Conservation (phyloP, 2,797 vertebrate genomes). For the Peromyscus attwateri region DNA sequence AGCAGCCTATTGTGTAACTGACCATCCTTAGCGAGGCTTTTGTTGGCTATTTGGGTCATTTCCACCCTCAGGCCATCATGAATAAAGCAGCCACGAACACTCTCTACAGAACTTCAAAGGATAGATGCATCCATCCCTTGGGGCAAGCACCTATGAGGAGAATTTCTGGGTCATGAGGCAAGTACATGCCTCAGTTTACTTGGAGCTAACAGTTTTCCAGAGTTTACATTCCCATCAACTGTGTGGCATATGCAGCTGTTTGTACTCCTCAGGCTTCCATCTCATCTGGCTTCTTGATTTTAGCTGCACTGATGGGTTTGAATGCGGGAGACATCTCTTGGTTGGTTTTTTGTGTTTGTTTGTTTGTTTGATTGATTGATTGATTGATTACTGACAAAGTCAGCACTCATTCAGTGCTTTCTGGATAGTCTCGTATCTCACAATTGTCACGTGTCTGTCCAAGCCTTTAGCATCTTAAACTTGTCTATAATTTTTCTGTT, state of each 20-base stretch:
- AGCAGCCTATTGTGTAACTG: not conserved
- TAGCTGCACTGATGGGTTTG: not conserved
- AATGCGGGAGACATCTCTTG: not conserved
- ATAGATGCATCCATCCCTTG: too few species aligned
- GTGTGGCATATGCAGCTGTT: not conserved
- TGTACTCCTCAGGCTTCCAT: not conserved
- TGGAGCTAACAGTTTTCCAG: not conserved
- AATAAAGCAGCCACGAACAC: not conserved
- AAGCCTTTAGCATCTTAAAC: not conserved
- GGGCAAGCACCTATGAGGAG: not conserved
- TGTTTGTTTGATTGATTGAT: not conserved
- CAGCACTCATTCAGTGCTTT: not conserved
- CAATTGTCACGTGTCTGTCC: not conserved
- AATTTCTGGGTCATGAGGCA: not conserved
- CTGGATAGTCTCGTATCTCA: not conserved
- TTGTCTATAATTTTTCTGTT: not conserved
- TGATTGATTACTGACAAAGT: too few species aligned
- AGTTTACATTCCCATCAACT: not conserved
- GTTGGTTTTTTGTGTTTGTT: not conserved
- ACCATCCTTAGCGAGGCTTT: not conserved
- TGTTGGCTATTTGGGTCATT: not conserved
- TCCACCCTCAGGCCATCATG: not conserved
- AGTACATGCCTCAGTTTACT: not conserved
- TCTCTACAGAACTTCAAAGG: not conserved
- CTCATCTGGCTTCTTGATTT: not conserved